These are phyloP conservation scores for Trididemnum clinides DNA, from an alignment of 23 tunicate genomes.

Conservation along the genomic window DNA sequence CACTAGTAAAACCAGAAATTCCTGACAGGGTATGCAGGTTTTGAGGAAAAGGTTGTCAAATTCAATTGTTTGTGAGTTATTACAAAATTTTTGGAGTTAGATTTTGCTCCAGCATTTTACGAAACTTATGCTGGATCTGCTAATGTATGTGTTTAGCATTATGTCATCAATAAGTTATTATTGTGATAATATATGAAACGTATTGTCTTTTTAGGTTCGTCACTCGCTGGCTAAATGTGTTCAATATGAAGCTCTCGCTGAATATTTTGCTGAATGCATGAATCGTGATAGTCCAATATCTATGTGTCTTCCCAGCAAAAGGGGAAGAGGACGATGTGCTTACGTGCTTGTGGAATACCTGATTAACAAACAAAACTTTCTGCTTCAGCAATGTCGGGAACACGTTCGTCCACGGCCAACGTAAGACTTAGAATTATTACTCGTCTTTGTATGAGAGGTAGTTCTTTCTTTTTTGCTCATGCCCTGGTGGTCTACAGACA, in stretches of 20 bases:
- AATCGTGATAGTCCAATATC: slow-evolving; percentile 53
- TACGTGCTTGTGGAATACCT: slow-evolving; percentile 47
- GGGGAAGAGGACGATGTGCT: slow-evolving; percentile 86
- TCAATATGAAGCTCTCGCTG: neutral
- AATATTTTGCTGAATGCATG: slow-evolving; percentile 31
- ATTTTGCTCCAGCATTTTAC: too few relatives aligned
- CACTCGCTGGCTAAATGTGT: neutral
- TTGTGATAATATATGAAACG: too few relatives aligned
- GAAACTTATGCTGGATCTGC: too few relatives aligned
- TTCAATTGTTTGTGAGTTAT: too few relatives aligned
- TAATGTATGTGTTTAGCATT: too few relatives aligned
- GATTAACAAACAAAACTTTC: slow-evolving; percentile 54
- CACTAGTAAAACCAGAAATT: too few relatives aligned
- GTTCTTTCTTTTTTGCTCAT: neutral
- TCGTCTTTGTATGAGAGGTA: neutral
- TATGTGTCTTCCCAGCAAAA: slow-evolving; percentile 70
- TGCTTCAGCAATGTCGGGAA: slow-evolving; percentile 54
- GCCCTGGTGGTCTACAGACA: neutral
- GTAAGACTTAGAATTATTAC: slow-evolving; percentile 6
- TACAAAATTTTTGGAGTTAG: too few relatives aligned
- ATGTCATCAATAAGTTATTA: too few relatives aligned
- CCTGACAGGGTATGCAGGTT: too few relatives aligned
- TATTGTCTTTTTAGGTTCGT: slow-evolving; percentile 27
- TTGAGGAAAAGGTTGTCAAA: too few relatives aligned
- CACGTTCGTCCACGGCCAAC: slow-evolving; percentile 11